Evolutionary conservation across 1,140 invertebrate species (phyloP).

Genomic region (Meloidogyne exigua): DNA sequence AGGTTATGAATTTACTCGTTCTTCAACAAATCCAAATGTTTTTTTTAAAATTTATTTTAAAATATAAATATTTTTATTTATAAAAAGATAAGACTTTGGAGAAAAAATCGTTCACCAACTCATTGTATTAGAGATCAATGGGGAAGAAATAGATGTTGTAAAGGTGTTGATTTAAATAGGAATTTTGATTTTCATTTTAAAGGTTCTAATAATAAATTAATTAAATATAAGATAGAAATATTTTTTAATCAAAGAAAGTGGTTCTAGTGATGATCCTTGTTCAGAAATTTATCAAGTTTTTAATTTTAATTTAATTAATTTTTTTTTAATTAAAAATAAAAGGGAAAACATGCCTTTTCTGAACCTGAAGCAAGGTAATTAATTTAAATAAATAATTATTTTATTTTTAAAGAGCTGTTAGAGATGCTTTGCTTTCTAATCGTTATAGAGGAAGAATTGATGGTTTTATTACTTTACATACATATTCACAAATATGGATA

Average conservation of each 20-base stretch:
- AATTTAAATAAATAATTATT: not conserved
- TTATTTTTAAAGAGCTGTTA: slow-evolving; percentile 41
- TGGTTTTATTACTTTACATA: slow-evolving; percentile 62
- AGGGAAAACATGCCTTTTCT: slow-evolving; percentile 53
- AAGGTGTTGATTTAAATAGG: slow-evolving; percentile 59
- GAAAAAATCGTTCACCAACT: slow-evolving; percentile 55
- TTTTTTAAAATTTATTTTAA: not conserved
- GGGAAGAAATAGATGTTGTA: slow-evolving; percentile 54
- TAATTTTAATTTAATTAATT: not conserved
- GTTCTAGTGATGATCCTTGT: slow-evolving; percentile 61
- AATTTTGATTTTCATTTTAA: slow-evolving; percentile 63
- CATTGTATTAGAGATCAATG: slow-evolving; percentile 53
- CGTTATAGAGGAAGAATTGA: slow-evolving; percentile 58
- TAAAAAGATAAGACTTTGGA: slow-evolving; percentile 54
- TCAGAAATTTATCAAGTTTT: slow-evolving; percentile 61
- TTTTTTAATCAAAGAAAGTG: slow-evolving; percentile 45
- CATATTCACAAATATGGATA: slow-evolving; percentile 64
- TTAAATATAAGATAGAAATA: slow-evolving; percentile 17
- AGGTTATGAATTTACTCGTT: slow-evolving; percentile 63
- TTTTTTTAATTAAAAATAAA: not conserved
- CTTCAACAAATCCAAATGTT: slow-evolving; percentile 62
- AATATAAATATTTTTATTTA: not conserved
- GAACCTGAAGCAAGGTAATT: slow-evolving; percentile 56
- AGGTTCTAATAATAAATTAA: slow-evolving; percentile 30
- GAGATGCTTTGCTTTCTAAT: slow-evolving; percentile 57